Conservation (phyloP, 2,113 vertebrate genomes). For the Paedocypris sp. region DNA sequence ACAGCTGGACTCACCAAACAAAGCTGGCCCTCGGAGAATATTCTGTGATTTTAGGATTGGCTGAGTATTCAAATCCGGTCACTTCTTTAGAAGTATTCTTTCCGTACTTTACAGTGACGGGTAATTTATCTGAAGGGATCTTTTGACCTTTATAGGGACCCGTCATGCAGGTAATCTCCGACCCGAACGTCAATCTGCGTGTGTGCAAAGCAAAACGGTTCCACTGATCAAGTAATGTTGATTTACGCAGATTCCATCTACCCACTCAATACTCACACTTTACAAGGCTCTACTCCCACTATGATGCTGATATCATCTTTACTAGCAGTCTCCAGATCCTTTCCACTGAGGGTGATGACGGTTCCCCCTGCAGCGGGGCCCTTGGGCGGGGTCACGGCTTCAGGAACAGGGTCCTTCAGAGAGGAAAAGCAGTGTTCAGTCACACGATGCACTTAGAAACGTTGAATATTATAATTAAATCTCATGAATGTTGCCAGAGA, state of each 20-base stretch:
- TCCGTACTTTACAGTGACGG: conserved; percentile 64
- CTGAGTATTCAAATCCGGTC: conserved; percentile 54
- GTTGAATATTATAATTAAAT: too few species aligned
- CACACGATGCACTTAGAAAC: too few species aligned
- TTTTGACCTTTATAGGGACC: conserved; percentile 50
- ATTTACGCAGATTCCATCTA: too few species aligned
- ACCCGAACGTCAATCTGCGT: conserved; percentile 67
- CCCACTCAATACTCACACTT: conserved; percentile 64
- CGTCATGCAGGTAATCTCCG: conserved; percentile 67
- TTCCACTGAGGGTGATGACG: conserved; percentile 71
- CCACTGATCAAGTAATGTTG: too few species aligned
- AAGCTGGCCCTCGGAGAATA: conserved; percentile 74
- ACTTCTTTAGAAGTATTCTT: conserved; percentile 44
- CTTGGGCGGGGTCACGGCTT: conserved; percentile 53
- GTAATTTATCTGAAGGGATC: conserved; percentile 24
- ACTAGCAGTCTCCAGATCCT: conserved; percentile 72
- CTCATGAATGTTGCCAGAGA: background rate
- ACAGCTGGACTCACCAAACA: conserved; percentile 67
- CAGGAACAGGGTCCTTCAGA: conserved; percentile 68
- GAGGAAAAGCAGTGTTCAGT: too few species aligned
- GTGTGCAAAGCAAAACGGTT: background rate
- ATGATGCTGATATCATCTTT: conserved; percentile 69
- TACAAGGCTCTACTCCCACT: conserved; percentile 63
- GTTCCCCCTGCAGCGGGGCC: conserved; percentile 82
- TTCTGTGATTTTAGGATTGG: conserved; percentile 69